Evolutionary conservation across 2,113 vertebrate genomes (phyloP).

Genomic region (Scortum barcoo): DNA sequence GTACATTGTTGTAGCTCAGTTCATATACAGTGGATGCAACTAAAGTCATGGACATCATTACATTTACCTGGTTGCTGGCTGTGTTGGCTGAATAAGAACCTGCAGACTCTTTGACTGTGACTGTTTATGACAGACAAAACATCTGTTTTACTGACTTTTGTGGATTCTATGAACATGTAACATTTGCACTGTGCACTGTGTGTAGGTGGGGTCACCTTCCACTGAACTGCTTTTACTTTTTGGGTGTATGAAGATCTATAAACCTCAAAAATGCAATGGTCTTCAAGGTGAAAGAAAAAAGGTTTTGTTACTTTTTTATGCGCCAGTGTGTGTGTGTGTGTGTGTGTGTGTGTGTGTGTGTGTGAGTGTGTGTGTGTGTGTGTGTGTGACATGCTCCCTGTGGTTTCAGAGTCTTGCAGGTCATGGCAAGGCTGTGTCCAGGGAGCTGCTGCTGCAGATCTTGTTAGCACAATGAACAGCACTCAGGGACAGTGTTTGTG

Average conservation of each 20-base stretch:
- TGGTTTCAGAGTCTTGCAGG: slow-evolving; percentile 13
- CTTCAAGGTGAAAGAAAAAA: not conserved
- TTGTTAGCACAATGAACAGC: slow-evolving; percentile 91
- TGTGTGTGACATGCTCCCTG: slow-evolving; percentile 7
- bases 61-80: not conserved
- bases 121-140: not conserved
- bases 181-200: slow-evolving; percentile 10
- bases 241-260: slow-evolving; percentile 2
- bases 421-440: slow-evolving; percentile 37
- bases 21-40: not conserved
- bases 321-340: slow-evolving; percentile 6
- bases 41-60: not conserved
- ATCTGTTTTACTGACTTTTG: slow-evolving; percentile 17
- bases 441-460: slow-evolving; percentile 69
- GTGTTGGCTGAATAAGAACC: not conserved
- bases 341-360: slow-evolving; percentile 25
- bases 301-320: not conserved
- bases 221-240: not conserved
- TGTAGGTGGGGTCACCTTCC: not conserved
- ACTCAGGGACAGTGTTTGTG: slow-evolving; percentile 90
- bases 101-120: not conserved
- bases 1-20: too few species aligned
- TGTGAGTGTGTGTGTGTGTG: slow-evolving; percentile 4
- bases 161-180: slow-evolving; percentile 8
- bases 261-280: slow-evolving; percentile 5